These are phyloP conservation scores for Buceros bicornis DNA, from an alignment of 2,797 vertebrate species.

Conservation along the genomic window DNA sequence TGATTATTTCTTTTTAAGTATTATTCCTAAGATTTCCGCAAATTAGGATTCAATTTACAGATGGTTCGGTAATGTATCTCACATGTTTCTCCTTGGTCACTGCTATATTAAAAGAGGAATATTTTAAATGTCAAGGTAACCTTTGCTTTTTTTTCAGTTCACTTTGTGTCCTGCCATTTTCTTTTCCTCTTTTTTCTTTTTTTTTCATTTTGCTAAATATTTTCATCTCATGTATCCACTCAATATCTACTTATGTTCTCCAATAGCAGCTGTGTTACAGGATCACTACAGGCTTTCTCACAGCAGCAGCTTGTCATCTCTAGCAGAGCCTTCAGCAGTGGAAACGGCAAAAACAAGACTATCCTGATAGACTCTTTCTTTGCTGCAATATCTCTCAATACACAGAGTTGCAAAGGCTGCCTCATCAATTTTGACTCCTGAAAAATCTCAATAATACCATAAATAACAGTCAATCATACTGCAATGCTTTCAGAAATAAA, in stretches of 20 bases:
- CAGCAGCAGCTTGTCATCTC: not conserved
- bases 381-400: not conserved
- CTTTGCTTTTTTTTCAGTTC: not conserved
- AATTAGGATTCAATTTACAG: not conserved
- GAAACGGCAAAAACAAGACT: not conserved
- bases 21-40: not conserved
- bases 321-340: not conserved
- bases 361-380: not conserved
- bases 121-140: not conserved
- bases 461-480: not conserved
- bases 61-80: not conserved
- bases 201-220: not conserved
- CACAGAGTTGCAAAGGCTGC: not conserved
- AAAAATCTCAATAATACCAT: not conserved
- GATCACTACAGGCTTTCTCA: not conserved
- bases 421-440: not conserved
- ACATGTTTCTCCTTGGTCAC: not conserved
- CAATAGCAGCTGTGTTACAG: not conserved
- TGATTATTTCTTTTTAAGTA: not conserved
- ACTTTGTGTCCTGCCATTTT: not conserved
- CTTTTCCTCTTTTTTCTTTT: not conserved
- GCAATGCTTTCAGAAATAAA: not conserved
- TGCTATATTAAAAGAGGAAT: not conserved
- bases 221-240: not conserved
- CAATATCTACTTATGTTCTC: not conserved